Conservation (phyloP, 2,797 vertebrate species). For the Brachymystax lenok region DNA sequence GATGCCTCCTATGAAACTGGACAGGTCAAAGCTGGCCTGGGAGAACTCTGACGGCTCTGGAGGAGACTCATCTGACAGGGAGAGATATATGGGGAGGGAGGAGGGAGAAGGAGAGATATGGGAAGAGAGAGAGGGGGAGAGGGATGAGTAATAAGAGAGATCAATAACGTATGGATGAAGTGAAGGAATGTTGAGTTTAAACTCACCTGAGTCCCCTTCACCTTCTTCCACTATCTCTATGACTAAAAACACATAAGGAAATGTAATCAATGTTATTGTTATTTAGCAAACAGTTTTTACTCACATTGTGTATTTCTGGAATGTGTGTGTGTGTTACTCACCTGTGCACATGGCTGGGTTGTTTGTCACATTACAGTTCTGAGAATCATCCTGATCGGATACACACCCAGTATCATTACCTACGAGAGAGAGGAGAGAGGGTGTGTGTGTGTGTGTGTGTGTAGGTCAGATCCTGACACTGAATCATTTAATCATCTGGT, state of each 20-base stretch:
- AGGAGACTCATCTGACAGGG: constrained; percentile 18
- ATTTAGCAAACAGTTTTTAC: neutral
- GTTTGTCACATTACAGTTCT: constrained; percentile 3
- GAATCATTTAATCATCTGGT: constrained; percentile 75
- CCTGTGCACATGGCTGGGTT: constrained; percentile 13
- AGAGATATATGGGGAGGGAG: neutral
- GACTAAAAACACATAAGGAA: constrained; percentile 49
- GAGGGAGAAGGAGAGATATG: neutral
- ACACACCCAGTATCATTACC: constrained; percentile 14
- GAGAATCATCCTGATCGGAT: constrained; percentile 6
- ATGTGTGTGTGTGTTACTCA: constrained; percentile 27
- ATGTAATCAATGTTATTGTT: neutral
- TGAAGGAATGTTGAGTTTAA: neutral
- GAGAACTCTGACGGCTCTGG: constrained; percentile 61
- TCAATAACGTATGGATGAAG: too few species aligned
- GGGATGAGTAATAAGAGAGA: neutral
- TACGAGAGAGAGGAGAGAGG: neutral
- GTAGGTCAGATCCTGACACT: constrained; percentile 43
- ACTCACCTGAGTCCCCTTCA: constrained; percentile 66
- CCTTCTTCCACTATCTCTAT: constrained; percentile 54
- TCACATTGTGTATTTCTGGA: neutral
- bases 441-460: constrained; percentile 3
- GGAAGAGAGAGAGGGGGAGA: neutral
- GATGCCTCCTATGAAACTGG: constrained; percentile 91
- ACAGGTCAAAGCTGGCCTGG: constrained; percentile 84